A percentile compares a stretch with the other conserved stretches of the same genome.
Conservation (phyloP, 2,113 vertebrate genomes). For the Oryctolagus cuniculus region mOryCun1.1 NC_091441.1:68261001-68261500, state of each 20-base stretch:
- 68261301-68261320: background rate
- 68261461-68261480: conserved; percentile 16
- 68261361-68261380: background rate
- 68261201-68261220: background rate
- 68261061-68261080: conserved; percentile 79
- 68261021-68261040: background rate
- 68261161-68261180: background rate
- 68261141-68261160: background rate
- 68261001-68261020: background rate
- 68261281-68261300: background rate
- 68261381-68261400: background rate
- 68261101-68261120: background rate
- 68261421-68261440: background rate
- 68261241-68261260: background rate
- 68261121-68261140: background rate
- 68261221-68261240: background rate
- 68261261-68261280: background rate
- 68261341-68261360: background rate
- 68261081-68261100: conserved; percentile 73
- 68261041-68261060: conserved; percentile 66
- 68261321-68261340: background rate
- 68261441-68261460: conserved; percentile 56
- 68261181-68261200: background rate
- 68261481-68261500: background rate
- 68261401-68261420: background rate